Percentiles rank a stretch among this genome's conserved stretches.
Evolutionary conservation across 2,888 invertebrate genomes (phyloP).

Genomic region (Melanotus villosus): DNA sequence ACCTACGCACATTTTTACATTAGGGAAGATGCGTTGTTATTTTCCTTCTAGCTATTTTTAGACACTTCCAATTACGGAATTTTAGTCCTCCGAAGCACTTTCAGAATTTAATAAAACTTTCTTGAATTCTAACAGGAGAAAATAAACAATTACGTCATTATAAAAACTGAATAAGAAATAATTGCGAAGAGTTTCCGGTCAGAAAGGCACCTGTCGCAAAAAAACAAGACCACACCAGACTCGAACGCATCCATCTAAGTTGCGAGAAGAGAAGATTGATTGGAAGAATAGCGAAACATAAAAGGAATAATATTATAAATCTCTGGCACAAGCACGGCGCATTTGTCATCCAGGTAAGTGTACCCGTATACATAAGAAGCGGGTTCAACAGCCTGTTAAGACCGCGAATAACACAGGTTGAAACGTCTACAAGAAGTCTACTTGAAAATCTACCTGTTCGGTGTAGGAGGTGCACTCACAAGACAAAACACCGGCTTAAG

Average conservation of each 20-base stretch:
- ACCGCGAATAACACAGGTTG: constrained; percentile 45
- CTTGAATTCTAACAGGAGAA: neutral
- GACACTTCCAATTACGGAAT: constrained; percentile 9
- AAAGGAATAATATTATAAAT: constrained; percentile 36
- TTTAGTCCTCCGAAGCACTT: neutral
- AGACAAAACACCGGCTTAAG: neutral
- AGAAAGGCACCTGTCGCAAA: constrained; percentile 4
- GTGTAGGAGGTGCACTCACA: constrained; percentile 11
- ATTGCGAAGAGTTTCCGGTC: too few species aligned
- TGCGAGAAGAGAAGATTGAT: constrained; percentile 7
- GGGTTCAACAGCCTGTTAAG: constrained; percentile 46
- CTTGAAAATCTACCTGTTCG: constrained; percentile 45
- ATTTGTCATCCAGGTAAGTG: constrained; percentile 46
- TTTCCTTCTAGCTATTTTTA: constrained; percentile 24
- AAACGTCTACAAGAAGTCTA: constrained; percentile 48
- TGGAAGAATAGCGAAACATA: constrained; percentile 18
- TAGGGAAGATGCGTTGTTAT: constrained; percentile 17
- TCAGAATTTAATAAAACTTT: neutral
- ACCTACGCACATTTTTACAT: constrained; percentile 12
- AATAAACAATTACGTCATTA: neutral
- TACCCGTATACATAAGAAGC: constrained; percentile 40
- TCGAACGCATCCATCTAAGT: neutral
- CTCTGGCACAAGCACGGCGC: constrained; percentile 32
- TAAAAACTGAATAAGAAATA: too few species aligned
- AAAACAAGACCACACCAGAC: neutral